Base-by-base conservation (phyloP, 2,797 vertebrate genomes). In the Bradypodion ventrale region DNA sequence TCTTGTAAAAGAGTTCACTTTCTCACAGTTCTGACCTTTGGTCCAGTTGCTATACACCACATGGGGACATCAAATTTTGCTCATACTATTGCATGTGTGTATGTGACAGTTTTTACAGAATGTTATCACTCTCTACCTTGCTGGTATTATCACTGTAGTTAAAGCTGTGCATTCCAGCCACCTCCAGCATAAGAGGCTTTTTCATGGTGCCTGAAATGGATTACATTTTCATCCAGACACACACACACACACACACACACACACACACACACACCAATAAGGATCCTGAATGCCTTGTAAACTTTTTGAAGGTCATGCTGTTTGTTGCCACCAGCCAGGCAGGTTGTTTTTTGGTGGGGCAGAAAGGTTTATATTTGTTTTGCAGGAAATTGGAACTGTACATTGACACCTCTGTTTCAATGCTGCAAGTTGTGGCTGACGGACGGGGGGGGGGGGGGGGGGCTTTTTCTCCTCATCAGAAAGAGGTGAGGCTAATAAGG, bases 91-190 rank as follows among this genome's bases (percentile, higher is more conserved):
- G 77, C n/a, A 49, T 23, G 19, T 42, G 68, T 42, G 40, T 35
- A 42, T n/a, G 16, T 32, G n/a, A 13, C 19, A 66, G 25, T 35
- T 37, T 78, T 63, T 72, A 60, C 21, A 74, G 23, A 40, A 73
- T 62, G n/a, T 85, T 32, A 80, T 68, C 85, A 83, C 76, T 19
- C 85, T 82, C 74, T 83, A 76, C 56, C 85, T 16, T 63, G 62
- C 12, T 56, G 1, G 8, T 83, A 9, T 85, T 60, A 86, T 83
- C 68, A 85, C 59, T 78, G 62, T 1, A 82, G 40, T 40, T 79
- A 81, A 86, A 87, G 40, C 1, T 68, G n/a, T 84, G 2, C 15
- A 5, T 87, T 62, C 9, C 27, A 89, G 42, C 25, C 7, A 2
- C 63, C 37, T 82, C 60, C 5, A 86, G 7, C 37, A 42, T 35